Evolutionary conservation across 1,140 invertebrate species (phyloP), one percentile per base, ranked within the genome.

Genomic region (Drosophila kepulauana): DNA sequence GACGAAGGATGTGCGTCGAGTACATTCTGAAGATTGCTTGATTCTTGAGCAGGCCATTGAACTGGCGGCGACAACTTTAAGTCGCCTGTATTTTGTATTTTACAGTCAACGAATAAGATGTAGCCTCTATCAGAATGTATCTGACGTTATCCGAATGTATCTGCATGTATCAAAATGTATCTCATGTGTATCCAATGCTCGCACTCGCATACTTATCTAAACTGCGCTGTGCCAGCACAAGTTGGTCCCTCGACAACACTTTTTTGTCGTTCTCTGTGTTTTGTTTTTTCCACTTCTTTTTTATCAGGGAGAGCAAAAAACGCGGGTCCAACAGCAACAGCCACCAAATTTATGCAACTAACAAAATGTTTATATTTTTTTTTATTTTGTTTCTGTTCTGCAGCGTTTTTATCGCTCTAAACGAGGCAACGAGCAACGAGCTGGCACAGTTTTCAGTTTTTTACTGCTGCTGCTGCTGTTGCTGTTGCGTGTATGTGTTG

Each of bases 161-260:
- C 52, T 54, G n/a, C 10, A 35, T 33, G 15, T 56, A 56, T 38
- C 30, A 16, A 5, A n/a, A 56, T 38, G 54, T 41, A 54, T 57
- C 35, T 35, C 43, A 38, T 51, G 13, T 65, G 77, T 56, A 54
- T 49, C 33, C 28, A 48, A 33, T 25, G 41, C 10, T 43, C 11
- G 38, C 35, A 41, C 16, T 51, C 25, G 25, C 20, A 52, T 45
- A 56, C 38, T 65, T 79, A 76, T 68, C 65, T 71, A 77, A 71
- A 57, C 72, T 54, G 74, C 78, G 75, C 81, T 75, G 65, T 75
- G 84, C 73, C 57, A 54, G 35, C 49, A 58, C 28, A 74, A 89
- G 84, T 89, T 89, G 85, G 81, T 88, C 85, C 85, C 85, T 54
- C 51, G 85, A 62, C 85, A 86, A 89, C 81, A 79, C 85, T 88